Evolutionary conservation across 2,888 invertebrate genomes (phyloP).

Genomic region (Hirtodrosophila cameraria): DNA sequence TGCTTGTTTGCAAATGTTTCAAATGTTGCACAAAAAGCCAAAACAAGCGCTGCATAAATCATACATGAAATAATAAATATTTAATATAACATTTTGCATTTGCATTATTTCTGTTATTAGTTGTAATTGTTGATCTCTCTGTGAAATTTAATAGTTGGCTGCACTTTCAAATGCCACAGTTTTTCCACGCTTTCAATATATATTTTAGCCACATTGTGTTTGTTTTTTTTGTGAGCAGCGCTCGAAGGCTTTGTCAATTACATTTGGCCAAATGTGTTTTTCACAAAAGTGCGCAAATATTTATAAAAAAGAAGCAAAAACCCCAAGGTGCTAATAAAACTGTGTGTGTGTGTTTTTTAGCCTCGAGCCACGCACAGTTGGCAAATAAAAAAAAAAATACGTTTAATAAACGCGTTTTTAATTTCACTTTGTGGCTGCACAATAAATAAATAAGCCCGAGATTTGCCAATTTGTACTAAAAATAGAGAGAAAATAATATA

Average conservation of each 20-base stretch:
- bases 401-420: constrained; percentile 50
- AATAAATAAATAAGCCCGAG: constrained; percentile 30
- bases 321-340: constrained; percentile 57
- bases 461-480: constrained; percentile 3
- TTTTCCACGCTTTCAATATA: no score
- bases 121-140: background rate
- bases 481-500: constrained; percentile 11
- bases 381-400: constrained; percentile 51
- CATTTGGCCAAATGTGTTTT: constrained; percentile 19
- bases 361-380: constrained; percentile 20
- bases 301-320: background rate
- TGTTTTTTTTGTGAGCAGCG: no score
- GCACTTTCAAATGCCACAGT: no score
- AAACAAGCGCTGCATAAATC: constrained; percentile 27
- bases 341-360: constrained; percentile 12
- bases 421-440: constrained; percentile 47
- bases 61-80: constrained; percentile 24
- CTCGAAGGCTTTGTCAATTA: background rate
- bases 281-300: background rate
- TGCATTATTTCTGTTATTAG: constrained; percentile 11
- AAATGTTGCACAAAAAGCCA: constrained; percentile 14
- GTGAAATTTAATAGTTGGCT: background rate
- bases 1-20: constrained; percentile 19
- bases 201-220: no score
- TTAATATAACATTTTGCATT: constrained; percentile 11